These are phyloP conservation scores for Melanotaenia duboulayi DNA, from an alignment of 2,113 vertebrate species.

Conservation along the genomic window DNA sequence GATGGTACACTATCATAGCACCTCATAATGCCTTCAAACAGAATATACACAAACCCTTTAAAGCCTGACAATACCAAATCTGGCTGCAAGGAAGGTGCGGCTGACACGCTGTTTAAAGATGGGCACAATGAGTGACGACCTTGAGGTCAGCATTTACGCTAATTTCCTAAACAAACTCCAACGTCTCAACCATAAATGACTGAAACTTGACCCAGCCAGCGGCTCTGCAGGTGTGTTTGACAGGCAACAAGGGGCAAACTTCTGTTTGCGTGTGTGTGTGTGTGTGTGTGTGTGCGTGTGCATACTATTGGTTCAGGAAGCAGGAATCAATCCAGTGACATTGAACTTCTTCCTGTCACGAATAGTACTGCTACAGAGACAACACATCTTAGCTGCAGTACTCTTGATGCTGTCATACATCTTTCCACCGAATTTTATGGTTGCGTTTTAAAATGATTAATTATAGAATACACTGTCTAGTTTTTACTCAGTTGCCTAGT, in stretches of 20 bases:
- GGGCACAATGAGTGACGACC: constrained; percentile 71
- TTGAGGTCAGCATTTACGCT: constrained; percentile 74
- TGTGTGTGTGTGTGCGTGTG: constrained; percentile 13
- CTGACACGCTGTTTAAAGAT: constrained; percentile 65
- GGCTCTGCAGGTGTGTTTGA: constrained; percentile 79
- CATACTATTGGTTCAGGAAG: constrained; percentile 4
- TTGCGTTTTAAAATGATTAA: constrained; percentile 18
- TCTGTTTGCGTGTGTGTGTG: constrained; percentile 22
- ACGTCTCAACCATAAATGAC: constrained; percentile 59
- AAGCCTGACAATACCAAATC: constrained; percentile 68
- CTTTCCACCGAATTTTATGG: background rate
- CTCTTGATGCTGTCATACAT: background rate
- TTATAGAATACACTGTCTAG: background rate
- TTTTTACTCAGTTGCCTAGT: background rate
- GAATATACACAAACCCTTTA: constrained; percentile 67
- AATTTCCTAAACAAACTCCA: constrained; percentile 82
- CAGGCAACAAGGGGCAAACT: constrained; percentile 54
- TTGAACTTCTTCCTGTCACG: constrained; percentile 19
- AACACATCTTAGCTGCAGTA: background rate
- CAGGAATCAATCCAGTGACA: constrained; percentile 13
- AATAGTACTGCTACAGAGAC: background rate
- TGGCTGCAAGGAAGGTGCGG: constrained; percentile 56
- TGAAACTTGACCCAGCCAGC: constrained; percentile 72
- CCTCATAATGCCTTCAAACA: constrained; percentile 65
- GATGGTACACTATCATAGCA: constrained; percentile 50